These are phyloP conservation scores for Ciconia boyciana DNA, from an alignment of 2,113 vertebrate species.

Conservation along the genomic window DNA sequence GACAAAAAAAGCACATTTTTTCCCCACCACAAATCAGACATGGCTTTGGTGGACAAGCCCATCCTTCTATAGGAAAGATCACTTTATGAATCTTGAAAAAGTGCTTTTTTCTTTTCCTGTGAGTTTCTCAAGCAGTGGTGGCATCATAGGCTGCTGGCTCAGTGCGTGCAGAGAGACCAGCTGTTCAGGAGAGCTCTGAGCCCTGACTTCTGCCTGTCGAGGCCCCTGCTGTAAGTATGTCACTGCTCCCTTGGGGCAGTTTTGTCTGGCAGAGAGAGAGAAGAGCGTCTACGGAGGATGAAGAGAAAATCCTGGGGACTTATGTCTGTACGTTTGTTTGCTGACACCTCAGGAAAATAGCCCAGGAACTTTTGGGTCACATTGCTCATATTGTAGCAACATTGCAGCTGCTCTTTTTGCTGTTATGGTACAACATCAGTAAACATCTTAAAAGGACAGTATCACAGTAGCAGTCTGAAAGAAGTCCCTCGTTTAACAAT, in stretches of 20 bases:
- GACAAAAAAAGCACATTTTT: neutral
- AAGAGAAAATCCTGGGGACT: slow-evolving; percentile 19
- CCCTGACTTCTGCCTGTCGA: neutral
- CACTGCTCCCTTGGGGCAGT: slow-evolving; percentile 45
- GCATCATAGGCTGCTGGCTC: neutral
- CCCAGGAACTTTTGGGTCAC: slow-evolving; percentile 19
- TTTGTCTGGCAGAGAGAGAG: slow-evolving; percentile 4
- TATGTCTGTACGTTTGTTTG: neutral
- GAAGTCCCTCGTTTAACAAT: neutral
- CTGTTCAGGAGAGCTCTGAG: slow-evolving; percentile 16
- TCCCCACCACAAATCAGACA: neutral
- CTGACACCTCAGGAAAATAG: slow-evolving; percentile 38
- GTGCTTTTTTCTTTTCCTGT: neutral
- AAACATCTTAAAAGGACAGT: neutral
- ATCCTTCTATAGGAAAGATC: neutral
- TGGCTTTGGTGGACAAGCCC: neutral
- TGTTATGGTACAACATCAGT: neutral
- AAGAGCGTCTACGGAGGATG: neutral
- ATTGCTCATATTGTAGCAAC: neutral
- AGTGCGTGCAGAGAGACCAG: neutral
- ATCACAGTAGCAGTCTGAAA: neutral
- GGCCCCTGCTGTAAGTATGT: slow-evolving; percentile 21
- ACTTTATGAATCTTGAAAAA: neutral
- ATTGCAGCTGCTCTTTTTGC: slow-evolving; percentile 49
- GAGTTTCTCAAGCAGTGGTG: neutral